Conservation (phyloP, 2,113 vertebrate genomes). For the Haemorhous mexicanus region DNA sequence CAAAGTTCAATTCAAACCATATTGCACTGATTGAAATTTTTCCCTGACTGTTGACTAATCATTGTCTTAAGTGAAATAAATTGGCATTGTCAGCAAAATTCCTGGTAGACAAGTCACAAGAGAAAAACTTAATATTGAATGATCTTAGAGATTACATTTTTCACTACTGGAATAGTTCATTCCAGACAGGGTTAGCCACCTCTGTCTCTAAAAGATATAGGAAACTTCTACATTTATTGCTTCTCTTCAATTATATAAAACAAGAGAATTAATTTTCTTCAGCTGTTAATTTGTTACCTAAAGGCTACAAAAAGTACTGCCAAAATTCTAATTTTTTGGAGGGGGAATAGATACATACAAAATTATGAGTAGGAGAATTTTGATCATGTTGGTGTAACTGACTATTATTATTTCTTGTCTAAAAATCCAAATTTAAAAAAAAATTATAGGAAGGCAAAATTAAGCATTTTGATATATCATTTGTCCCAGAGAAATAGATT, state of each 20-base stretch:
- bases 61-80: constrained; percentile 50
- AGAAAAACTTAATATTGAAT: not conserved
- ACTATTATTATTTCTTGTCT: not conserved
- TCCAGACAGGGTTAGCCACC: not conserved
- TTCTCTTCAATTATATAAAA: not conserved
- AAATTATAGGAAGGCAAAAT: not conserved
- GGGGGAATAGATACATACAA: not conserved
- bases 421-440: not conserved
- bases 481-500: not conserved
- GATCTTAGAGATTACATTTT: not conserved
- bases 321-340: not conserved
- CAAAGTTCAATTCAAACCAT: constrained; percentile 48
- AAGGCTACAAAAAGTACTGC: not conserved
- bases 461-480: not conserved
- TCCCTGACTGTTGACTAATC: constrained; percentile 31
- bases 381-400: not conserved
- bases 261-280: not conserved
- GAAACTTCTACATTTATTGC: not conserved
- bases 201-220: not conserved
- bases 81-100: constrained; percentile 27
- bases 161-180: not conserved
- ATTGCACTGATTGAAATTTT: not conserved
- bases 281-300: not conserved
- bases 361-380: not conserved
- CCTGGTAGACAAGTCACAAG: constrained; percentile 19